Evolutionary conservation across 2,888 invertebrate genomes (phyloP).

Genomic region (Venusia cambrica): DNA sequence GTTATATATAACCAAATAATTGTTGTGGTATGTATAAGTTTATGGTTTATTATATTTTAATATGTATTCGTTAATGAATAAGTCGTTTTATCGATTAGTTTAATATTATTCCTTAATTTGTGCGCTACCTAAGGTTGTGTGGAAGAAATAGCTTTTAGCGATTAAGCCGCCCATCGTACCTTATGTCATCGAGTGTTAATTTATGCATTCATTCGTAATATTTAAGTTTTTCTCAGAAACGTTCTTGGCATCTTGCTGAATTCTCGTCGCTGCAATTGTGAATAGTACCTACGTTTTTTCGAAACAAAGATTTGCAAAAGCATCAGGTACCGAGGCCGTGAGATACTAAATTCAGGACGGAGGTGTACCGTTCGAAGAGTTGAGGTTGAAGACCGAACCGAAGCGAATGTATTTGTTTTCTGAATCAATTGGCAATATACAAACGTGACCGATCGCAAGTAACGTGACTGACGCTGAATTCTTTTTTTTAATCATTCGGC

Average conservation of each 20-base stretch:
- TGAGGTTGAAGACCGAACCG: constrained; percentile 25
- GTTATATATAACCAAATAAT: no score
- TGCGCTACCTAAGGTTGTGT: no score
- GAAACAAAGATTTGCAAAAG: constrained; percentile 18
- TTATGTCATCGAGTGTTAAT: not conserved
- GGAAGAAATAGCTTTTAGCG: no score
- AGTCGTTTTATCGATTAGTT: no score
- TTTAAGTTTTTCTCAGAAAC: not conserved
- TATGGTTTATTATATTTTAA: no score
- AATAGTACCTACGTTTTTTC: no score
- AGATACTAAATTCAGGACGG: constrained; percentile 22
- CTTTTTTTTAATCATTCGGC: constrained; percentile 13
- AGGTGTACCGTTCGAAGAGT: constrained; percentile 23
- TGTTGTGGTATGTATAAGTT: no score
- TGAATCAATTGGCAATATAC: constrained; percentile 24
- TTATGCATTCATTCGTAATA: not conserved
- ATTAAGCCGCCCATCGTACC: no score
- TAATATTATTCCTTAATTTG: no score
- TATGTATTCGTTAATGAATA: no score
- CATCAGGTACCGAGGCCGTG: constrained; percentile 26
- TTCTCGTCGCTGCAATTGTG: no score
- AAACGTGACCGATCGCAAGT: constrained; percentile 34
- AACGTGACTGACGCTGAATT: constrained; percentile 12
- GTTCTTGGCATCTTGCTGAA: no score
- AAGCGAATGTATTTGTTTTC: constrained; percentile 26